Evolutionary conservation across 2,797 vertebrate genomes (phyloP).

Genomic region (Lophotriccus pileatus): DNA sequence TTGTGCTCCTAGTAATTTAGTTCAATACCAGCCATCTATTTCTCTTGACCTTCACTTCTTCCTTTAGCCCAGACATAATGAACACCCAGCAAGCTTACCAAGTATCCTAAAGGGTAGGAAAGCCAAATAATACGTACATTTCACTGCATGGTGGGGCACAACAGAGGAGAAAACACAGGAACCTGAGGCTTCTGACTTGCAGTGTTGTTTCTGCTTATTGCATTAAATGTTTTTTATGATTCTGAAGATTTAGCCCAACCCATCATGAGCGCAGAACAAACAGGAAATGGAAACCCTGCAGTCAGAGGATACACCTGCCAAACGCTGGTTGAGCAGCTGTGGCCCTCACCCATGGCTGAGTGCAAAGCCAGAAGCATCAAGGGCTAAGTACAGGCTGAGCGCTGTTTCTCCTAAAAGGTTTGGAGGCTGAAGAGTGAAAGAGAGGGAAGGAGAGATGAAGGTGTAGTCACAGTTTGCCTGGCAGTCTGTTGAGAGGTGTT

Average conservation of each 20-base stretch:
- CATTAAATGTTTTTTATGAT: conserved; percentile 1
- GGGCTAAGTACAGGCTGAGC: background rate
- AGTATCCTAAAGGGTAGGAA: background rate
- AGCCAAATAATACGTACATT: background rate
- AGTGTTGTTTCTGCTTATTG: background rate
- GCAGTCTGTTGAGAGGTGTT: background rate
- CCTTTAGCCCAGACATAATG: background rate
- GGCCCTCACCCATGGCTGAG: conserved; percentile 16
- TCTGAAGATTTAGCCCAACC: conserved; percentile 22
- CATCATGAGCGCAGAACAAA: conserved; percentile 43
- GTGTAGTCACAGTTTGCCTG: conserved; percentile 27
- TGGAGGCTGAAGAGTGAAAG: background rate
- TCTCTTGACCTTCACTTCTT: background rate
- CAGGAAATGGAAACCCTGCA: conserved; percentile 63
- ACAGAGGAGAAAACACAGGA: background rate
- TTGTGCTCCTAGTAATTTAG: background rate
- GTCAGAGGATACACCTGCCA: conserved; percentile 71
- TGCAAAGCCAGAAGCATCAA: background rate
- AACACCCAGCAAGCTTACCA: background rate
- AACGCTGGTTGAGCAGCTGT: conserved; percentile 27
- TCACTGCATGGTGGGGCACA: background rate
- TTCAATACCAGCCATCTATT: accelerated
- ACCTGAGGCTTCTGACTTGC: background rate
- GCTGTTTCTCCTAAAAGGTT: background rate
- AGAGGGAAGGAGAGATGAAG: background rate